Evolutionary conservation across 1,140 invertebrate species (phyloP).

Genomic region (Aphelenchoides avenae): DNA sequence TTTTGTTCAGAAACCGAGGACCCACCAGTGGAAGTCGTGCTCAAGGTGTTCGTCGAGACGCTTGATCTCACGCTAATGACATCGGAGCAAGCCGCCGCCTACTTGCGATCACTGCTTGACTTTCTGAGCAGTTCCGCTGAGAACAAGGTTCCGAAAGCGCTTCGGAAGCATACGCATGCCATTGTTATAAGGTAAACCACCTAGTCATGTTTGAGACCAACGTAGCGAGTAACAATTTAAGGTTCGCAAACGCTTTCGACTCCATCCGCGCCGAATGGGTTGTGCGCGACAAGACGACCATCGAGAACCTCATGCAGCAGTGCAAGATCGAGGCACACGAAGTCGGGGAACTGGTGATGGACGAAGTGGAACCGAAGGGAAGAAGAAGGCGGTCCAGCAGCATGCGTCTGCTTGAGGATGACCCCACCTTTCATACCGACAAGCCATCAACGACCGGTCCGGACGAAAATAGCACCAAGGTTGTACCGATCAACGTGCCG

Average conservation of each 20-base stretch:
- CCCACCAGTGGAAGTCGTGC: conserved; percentile 3
- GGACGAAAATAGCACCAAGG: conserved; percentile 13
- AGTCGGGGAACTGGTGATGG: conserved; percentile 19
- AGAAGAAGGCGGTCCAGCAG: conserved; percentile 11
- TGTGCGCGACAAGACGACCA: conserved; percentile 3
- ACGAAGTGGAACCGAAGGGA: conserved; percentile 17
- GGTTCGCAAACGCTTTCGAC: conserved; percentile 26
- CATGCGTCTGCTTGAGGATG: no score
- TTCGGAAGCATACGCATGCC: conserved; percentile 14
- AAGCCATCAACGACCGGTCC: conserved; percentile 10
- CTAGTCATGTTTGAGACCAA: background rate
- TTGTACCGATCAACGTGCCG: conserved; percentile 30
- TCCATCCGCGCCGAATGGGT: conserved; percentile 20
- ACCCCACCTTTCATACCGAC: no score
- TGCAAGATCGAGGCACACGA: conserved; percentile 27
- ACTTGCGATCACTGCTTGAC: background rate
- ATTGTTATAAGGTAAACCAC: conserved; percentile 8
- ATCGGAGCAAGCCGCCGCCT: conserved; percentile 2
- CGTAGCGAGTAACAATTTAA: conserved; percentile 2
- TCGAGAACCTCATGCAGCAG: conserved; percentile 15
- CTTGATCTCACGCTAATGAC: conserved; percentile 27
- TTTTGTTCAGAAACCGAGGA: conserved; percentile 20
- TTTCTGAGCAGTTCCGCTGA: conserved; percentile 4
- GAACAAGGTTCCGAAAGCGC: conserved; percentile 3
- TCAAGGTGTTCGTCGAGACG: conserved; percentile 6